Conservation (phyloP, 2,113 vertebrate species). For the Tinamus guttatus region DNA sequence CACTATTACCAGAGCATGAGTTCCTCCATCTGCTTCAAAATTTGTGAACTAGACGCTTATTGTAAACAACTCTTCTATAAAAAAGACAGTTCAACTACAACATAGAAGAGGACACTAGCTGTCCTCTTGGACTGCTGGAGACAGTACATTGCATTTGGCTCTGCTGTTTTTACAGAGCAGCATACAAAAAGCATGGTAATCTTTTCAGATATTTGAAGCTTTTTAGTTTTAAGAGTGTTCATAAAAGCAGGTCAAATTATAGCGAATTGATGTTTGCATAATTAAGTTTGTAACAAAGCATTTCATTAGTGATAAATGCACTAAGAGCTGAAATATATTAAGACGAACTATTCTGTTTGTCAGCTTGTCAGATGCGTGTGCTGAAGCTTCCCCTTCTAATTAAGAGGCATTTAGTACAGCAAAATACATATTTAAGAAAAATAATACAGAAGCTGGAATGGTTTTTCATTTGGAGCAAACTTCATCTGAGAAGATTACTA, state of each 20-base stretch:
- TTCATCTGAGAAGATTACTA: conserved; percentile 55
- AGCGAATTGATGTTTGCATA: conserved; percentile 66
- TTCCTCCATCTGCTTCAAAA: conserved; percentile 43
- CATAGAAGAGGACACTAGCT: conserved; percentile 32
- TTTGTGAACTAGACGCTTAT: conserved; percentile 18
- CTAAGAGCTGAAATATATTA: conserved; percentile 35
- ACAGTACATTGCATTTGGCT: conserved; percentile 21
- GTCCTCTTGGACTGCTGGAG: neutral
- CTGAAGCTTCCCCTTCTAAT: conserved; percentile 55
- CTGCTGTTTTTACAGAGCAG: conserved; percentile 53
- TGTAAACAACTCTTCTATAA: conserved; percentile 58
- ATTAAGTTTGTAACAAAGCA: conserved; percentile 62
- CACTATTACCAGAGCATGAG: conserved; percentile 58
- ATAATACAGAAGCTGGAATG: conserved; percentile 40
- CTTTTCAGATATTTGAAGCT: conserved; percentile 45
- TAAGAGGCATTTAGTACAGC: conserved; percentile 46
- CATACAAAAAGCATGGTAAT: conserved; percentile 46
- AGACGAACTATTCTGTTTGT: conserved; percentile 51
- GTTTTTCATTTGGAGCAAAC: conserved; percentile 28
- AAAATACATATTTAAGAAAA: conserved; percentile 20
- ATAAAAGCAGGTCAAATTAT: conserved; percentile 55
- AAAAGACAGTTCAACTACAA: conserved; percentile 66
- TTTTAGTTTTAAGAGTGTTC: conserved; percentile 54
- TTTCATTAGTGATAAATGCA: conserved; percentile 53
- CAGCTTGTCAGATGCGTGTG: conserved; percentile 45